A percentile compares a stretch with the other conserved stretches of the same genome.
phyloP scores from a whole-genome alignment of 2,888 invertebrate species.

The Synergus itoensis region DNA sequence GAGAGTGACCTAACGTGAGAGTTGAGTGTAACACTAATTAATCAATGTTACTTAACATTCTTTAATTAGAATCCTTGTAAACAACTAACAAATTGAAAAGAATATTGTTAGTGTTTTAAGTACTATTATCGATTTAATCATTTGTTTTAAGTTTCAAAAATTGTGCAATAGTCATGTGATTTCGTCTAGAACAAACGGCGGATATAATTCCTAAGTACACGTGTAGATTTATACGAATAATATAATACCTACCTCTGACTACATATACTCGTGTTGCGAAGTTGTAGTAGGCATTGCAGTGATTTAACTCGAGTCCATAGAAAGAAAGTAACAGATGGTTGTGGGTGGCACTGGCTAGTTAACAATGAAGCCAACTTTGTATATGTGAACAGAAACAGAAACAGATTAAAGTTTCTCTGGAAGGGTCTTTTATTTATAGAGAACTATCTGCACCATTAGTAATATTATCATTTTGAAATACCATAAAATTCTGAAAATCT shows the following conservation, averaged over 20 bases:
- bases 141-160: neutral
- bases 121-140: too few relatives aligned
- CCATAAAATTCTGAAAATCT: neutral
- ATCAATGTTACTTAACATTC: too few relatives aligned
- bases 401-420: neutral
- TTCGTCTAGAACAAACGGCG: conserved; percentile 16
- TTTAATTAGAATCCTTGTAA: too few relatives aligned
- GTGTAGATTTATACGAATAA: conserved; percentile 31
- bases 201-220: conserved; percentile 34
- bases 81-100: too few relatives aligned
- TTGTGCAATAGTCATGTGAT: neutral
- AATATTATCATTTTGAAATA: neutral
- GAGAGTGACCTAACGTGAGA: too few relatives aligned
- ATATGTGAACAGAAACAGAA: conserved; percentile 7
- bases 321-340: conserved; percentile 70
- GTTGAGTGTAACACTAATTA: too few relatives aligned
- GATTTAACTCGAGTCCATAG: conserved; percentile 64
- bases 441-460: neutral
- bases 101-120: too few relatives aligned
- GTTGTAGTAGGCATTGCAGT: conserved; percentile 57
- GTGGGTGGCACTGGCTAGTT: conserved; percentile 67
- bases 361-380: conserved; percentile 63
- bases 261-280: conserved; percentile 42
- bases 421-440: conserved; percentile 11
- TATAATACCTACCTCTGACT: conserved; percentile 13